Evolutionary conservation across 2,888 invertebrate genomes (phyloP), one percentile per base, ranked within the genome.

Genomic region (Eupithecia subfuscata): DNA sequence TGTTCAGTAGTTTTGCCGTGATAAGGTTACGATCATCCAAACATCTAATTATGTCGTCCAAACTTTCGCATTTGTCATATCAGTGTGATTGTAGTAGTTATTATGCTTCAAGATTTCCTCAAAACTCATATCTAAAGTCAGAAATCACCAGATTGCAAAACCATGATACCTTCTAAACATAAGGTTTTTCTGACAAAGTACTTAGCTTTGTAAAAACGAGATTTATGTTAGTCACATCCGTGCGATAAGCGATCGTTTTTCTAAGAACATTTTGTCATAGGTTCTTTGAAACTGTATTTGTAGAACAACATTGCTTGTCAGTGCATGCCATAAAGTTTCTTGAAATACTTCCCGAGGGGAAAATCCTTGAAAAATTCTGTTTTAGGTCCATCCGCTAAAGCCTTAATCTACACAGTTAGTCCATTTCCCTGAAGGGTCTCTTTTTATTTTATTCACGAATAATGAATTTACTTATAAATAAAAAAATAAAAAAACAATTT

Each of bases 181-280:
- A 69, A 78, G 77, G 78, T 48, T 77, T 78, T 78, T 74, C 74
- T 79, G 43, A 71, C 65, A 75, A 80, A 68, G 68, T 68, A 68
- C 68, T 43, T 43, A 68, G 43, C 43, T 68, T 78, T 71, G 77
- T 81, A 84, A 85, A 86, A 86, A 84, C 82, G 30, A 82, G 82
- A 85, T 85, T 83, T 85, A 86, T 83, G 86, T 86, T 86, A 87
- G 84, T 89, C 87, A 89, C 84, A 86, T 87, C 86, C 86, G 83
- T 52, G 65, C 72, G 80, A 81, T 81, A 80, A 81, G 77, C 81
- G 75, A 78, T 80, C 77, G 67, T 75, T 65, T 43, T 81, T 79
- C 81, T 77, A 25, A 76, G 81, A 79, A 80, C 56, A 75, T 73
- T 75, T 76, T 74, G 79, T 77, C 79, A 79, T 73, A 60, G 22